Evolutionary conservation across 2,797 vertebrate species (phyloP).

Genomic region (Mallotus villosus): DNA sequence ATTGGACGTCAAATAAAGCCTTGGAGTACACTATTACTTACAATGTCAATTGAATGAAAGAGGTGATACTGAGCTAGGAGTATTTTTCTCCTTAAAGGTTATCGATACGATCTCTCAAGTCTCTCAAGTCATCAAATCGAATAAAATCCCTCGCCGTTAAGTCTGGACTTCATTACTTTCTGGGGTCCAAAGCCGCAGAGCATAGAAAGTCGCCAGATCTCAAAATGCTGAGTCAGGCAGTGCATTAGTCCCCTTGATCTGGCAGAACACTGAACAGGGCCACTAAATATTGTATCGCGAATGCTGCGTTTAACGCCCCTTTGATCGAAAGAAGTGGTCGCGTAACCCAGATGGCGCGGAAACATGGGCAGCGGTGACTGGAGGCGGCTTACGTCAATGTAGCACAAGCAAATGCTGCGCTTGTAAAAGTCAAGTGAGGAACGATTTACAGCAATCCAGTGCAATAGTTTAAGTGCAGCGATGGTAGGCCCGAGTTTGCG

Average conservation of each 20-base stretch:
- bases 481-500: slow-evolving; percentile 32
- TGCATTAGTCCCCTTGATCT: background rate
- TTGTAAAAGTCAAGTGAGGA: slow-evolving; percentile 19
- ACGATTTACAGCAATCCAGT: slow-evolving; percentile 35
- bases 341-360: background rate
- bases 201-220: background rate
- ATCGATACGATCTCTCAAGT: background rate
- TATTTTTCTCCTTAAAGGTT: background rate
- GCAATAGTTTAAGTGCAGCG: slow-evolving; percentile 29
- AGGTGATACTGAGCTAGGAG: background rate
- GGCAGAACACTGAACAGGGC: slow-evolving; percentile 3
- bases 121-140: background rate
- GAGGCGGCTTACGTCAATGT: slow-evolving; percentile 3
- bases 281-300: background rate
- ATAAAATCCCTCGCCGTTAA: background rate
- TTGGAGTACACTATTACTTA: slow-evolving; percentile 2
- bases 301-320: background rate
- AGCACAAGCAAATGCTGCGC: slow-evolving; percentile 16
- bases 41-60: background rate
- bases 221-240: background rate
- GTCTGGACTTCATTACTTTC: background rate
- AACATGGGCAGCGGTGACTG: background rate
- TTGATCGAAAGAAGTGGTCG: background rate
- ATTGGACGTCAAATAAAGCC: slow-evolving; percentile 29
- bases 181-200: background rate